Percentiles rank a stretch among this genome's conserved stretches.
phyloP scores from a whole-genome alignment of 2,888 invertebrate species.

The Pimpla rufipes region DNA sequence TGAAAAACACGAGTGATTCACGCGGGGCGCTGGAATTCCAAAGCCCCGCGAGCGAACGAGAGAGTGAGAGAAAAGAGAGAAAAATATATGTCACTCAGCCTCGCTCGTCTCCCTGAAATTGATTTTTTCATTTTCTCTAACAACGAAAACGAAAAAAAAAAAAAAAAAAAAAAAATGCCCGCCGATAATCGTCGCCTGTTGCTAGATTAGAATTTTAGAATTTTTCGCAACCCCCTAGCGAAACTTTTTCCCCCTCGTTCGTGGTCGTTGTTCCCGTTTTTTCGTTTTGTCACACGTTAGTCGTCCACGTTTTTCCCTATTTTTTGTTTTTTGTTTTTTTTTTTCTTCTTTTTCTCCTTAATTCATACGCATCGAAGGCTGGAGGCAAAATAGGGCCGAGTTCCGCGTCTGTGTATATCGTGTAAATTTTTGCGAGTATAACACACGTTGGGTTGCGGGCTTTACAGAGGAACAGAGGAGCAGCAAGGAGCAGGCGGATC shows the following conservation, averaged over 20 bases:
- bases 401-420: not conserved
- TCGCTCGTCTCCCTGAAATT: no score
- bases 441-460: conserved; percentile 76
- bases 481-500: conserved; percentile 83
- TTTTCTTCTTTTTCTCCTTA: conserved; percentile 7
- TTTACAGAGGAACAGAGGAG: conserved; percentile 84
- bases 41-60: conserved; percentile 2
- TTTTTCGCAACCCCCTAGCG: not conserved
- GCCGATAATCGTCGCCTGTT: not conserved
- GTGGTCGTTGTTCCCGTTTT: conserved; percentile 13
- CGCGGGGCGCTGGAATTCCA: not conserved
- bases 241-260: not conserved
- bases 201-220: not conserved
- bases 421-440: conserved; percentile 52
- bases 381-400: not conserved
- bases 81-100: no score
- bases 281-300: conserved; percentile 11
- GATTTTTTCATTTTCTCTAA: conserved; percentile 43
- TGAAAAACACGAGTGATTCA: conserved; percentile 13
- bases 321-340: no score
- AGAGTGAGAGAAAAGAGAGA: conserved; percentile 18
- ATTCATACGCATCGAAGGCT: not conserved
- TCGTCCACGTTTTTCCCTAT: no score
- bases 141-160: not conserved
- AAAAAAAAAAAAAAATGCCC: not conserved